Evolutionary conservation across 1,140 invertebrate genomes (phyloP), one percentile per base, ranked within the genome.

Genomic region (Philopotamus ludificatus): DNA sequence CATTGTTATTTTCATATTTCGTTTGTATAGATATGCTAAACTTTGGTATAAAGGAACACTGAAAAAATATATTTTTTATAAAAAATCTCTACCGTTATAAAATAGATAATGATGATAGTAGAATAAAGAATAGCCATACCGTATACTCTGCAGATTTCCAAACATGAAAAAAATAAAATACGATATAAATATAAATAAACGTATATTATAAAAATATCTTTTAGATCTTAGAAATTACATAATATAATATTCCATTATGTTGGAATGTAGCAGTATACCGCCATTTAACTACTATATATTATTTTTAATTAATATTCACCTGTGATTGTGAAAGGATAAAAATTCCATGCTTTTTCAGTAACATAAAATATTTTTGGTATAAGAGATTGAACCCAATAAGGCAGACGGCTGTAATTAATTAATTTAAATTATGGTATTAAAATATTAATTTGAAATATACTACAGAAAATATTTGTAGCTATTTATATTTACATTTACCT

Each of bases 321-420:
- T 84, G 93, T 95, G 45, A 92, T 87, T 26, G 94, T 96, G 74
- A 87, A 94, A 45, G 94, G 94, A 81, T 94, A 97, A 80, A 92
- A 95, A 78, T 97, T 97, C 93, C 93, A 96, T 12, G 93, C 91
- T 74, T 94, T 95, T 78, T 96, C 94, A 66, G 90, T 95, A 0
- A 96, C 85, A 77, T 95, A 97, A 80, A 96, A 96, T 76, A 96
- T 88, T 77, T 87, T 88, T 63, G 94, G 94, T 74, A 92, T 87
- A 34, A 95, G 75, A 9, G 91, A 87, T 76, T 93, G 90, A 63
- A 95, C 83, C 92, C 93, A 97, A 74, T 89, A 89, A 15, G 94
- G 94, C 54, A 97, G 81, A 73, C 92, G 91, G 76, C 93, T 95
- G 77, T 39, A 86, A 65, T 25, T 20, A 22, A 50, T 58, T n/a